Conservation (phyloP, 2,797 vertebrate species). For the Gambusia yucatana region DNA sequence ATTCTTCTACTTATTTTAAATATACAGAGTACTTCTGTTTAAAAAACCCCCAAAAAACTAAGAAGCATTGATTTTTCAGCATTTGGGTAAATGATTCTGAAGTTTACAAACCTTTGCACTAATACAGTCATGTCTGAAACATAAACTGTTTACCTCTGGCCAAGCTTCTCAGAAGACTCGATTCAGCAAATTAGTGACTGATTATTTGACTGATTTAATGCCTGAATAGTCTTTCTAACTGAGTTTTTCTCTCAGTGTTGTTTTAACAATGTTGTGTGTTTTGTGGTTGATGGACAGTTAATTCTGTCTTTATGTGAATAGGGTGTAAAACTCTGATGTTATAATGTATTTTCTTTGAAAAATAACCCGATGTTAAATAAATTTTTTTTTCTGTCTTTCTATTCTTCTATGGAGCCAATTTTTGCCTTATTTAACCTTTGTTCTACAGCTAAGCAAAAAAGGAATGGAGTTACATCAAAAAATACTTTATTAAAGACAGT, state of each 20-base stretch:
- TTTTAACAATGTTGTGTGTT: not conserved
- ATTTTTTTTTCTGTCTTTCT: not conserved
- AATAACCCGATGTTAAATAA: too few relatives aligned
- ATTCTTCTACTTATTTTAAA: not conserved
- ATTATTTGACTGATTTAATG: not conserved
- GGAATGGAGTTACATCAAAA: not conserved
- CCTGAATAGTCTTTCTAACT: not conserved
- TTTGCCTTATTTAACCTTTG: not conserved
- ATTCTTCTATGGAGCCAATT: not conserved
- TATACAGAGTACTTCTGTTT: not conserved
- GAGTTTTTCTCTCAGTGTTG: not conserved
- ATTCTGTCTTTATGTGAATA: too few relatives aligned
- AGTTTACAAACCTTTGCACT: not conserved
- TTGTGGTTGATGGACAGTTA: too few relatives aligned
- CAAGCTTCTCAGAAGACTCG: not conserved
- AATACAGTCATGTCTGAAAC: not conserved
- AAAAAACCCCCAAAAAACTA: not conserved
- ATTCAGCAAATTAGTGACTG: not conserved
- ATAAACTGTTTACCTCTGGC: not conserved
- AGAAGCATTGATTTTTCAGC: not conserved
- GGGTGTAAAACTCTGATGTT: too few relatives aligned
- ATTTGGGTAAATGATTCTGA: not conserved
- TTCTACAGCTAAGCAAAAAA: not conserved
- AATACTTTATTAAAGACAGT: not conserved
- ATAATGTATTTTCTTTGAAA: too few relatives aligned